phyloP scores from a whole-genome alignment of 1,140 invertebrate genomes.

The Drosophila equinoxialis region DNA sequence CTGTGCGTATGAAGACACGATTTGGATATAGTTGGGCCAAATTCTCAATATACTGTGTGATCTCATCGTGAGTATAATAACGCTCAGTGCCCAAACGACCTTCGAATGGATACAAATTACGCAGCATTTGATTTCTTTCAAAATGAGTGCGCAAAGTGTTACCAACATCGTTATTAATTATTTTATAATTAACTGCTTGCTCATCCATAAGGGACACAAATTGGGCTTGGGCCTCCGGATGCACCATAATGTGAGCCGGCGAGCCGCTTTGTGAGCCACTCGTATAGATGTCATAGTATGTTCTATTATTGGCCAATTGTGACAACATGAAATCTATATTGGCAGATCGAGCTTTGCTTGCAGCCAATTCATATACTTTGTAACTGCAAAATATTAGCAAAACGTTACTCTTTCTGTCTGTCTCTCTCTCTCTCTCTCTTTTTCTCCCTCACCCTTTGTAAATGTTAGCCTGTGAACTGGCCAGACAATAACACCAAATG shows the following conservation, averaged over 20 bases:
- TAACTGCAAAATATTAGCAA: slow-evolving; percentile 24
- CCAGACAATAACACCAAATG: slow-evolving; percentile 25
- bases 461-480: slow-evolving; percentile 14
- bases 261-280: background rate
- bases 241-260: slow-evolving; percentile 50
- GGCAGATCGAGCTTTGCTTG: slow-evolving; percentile 24
- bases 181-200: slow-evolving; percentile 28
- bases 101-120: slow-evolving; percentile 42
- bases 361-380: slow-evolving; percentile 53
- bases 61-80: slow-evolving; percentile 78
- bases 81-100: slow-evolving; percentile 62
- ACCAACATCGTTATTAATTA: slow-evolving; percentile 58
- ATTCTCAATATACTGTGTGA: slow-evolving; percentile 84
- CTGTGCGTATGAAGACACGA: slow-evolving; percentile 81
- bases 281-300: slow-evolving; percentile 51
- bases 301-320: slow-evolving; percentile 41
- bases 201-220: slow-evolving; percentile 40
- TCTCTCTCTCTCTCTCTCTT: slow-evolving; percentile 44
- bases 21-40: slow-evolving; percentile 82
- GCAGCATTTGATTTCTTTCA: slow-evolving; percentile 38
- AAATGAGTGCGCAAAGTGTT: slow-evolving; percentile 43
- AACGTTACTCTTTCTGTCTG: background rate
- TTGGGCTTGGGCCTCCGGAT: slow-evolving; percentile 50
- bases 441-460: slow-evolving; percentile 55
- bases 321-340: slow-evolving; percentile 3